phyloP scores from a whole-genome alignment of 2,888 invertebrate species.

The Allolobophora icterica region DNA sequence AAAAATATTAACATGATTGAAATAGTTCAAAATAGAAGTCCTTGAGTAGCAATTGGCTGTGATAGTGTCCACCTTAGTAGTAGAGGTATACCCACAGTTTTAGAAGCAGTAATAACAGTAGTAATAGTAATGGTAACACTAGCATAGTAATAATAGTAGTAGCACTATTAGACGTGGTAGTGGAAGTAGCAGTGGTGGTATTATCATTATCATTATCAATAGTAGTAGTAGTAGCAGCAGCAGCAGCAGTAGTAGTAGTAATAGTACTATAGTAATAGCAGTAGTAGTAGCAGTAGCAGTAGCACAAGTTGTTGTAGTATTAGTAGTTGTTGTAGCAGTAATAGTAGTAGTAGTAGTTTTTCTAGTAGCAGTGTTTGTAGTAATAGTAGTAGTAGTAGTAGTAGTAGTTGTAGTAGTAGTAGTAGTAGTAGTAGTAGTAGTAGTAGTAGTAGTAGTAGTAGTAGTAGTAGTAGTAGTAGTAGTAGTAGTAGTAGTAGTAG shows the following conservation, averaged over 20 bases:
- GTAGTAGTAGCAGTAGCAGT: conserved; percentile 33
- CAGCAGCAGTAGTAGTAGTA: conserved; percentile 35
- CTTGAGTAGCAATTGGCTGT: too few relatives aligned
- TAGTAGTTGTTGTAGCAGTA: conserved; percentile 33
- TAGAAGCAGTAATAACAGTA: conserved; percentile 8
- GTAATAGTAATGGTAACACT: conserved; percentile 28
- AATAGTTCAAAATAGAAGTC: too few relatives aligned
- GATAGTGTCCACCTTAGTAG: too few relatives aligned
- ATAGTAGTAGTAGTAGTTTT: conserved; percentile 35
- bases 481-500: conserved; percentile 27
- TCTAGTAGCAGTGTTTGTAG: conserved; percentile 31
- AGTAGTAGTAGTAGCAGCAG: conserved; percentile 26
- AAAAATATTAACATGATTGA: too few relatives aligned
- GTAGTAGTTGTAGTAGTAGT: conserved; percentile 34
- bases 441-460: conserved; percentile 33
- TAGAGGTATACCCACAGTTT: too few relatives aligned
- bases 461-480: conserved; percentile 32
- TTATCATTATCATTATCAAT: conserved; percentile 26
- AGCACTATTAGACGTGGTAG: conserved; percentile 31
- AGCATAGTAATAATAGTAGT: conserved; percentile 30
- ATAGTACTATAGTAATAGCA: conserved; percentile 31
- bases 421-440: conserved; percentile 32
- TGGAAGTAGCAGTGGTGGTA: conserved; percentile 31
- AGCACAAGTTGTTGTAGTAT: conserved; percentile 33
- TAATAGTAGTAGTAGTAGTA: conserved; percentile 35